A percentile compares a stretch with the other conserved stretches of the same genome.
Conservation (phyloP, 2,888 invertebrate species). For the Ethmia dodecea region DNA sequence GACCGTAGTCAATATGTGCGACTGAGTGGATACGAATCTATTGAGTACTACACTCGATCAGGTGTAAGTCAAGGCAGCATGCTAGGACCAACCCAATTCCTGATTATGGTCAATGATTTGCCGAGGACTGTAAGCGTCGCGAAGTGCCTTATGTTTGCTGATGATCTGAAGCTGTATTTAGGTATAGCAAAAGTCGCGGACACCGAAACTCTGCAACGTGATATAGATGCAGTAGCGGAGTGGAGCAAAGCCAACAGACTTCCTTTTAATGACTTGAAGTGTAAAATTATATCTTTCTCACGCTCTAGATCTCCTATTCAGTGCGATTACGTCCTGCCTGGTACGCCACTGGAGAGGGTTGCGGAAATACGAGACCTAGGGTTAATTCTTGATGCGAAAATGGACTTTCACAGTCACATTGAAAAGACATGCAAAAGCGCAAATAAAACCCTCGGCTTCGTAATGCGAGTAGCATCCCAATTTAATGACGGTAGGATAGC, state of each 20-base stretch:
- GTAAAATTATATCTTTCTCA: neutral
- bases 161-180: conserved; percentile 12
- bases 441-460: too few relatives aligned
- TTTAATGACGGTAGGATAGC: too few relatives aligned
- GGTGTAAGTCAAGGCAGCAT: neutral
- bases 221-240: neutral
- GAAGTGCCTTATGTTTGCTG: conserved; percentile 10
- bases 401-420: too few relatives aligned
- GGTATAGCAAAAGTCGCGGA: neutral
- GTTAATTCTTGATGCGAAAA: too few relatives aligned
- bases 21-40: neutral
- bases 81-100: neutral
- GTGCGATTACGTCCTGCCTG: too few relatives aligned
- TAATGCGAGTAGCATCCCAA: too few relatives aligned
- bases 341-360: too few relatives aligned
- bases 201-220: neutral
- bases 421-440: too few relatives aligned
- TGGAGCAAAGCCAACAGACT: neutral
- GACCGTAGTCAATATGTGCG: conserved; percentile 1
- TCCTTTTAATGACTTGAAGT: neutral
- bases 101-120: neutral
- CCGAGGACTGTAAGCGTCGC: neutral
- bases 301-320: too few relatives aligned
- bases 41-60: neutral
- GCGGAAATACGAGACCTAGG: too few relatives aligned